A percentile compares a stretch with the other conserved stretches of the same genome.
These are phyloP conservation scores for Spialia ferax DNA, from an alignment of 2,888 invertebrate genomes.

Conservation along the genomic window DNA sequence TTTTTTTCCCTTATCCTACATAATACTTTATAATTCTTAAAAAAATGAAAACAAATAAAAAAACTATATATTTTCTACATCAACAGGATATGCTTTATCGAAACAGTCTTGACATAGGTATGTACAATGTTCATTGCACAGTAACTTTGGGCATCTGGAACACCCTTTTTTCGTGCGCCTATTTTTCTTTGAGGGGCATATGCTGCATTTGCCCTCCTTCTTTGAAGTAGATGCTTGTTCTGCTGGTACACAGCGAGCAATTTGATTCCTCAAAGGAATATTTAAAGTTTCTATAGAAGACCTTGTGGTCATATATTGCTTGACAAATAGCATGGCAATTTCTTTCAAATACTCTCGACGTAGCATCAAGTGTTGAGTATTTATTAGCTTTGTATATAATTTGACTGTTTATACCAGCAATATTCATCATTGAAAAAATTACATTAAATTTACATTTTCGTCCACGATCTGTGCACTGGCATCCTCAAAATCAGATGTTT, in stretches of 20 bases:
- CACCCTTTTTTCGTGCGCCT: background rate
- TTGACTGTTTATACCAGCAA: background rate
- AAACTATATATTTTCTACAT: too few species aligned
- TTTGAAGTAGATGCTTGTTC: constrained; percentile 10
- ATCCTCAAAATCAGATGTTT: too few species aligned
- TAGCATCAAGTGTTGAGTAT: constrained; percentile 41
- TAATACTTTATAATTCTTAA: too few species aligned
- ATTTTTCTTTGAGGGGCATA: too few species aligned
- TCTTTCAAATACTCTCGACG: constrained; percentile 44
- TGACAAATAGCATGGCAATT: constrained; percentile 40
- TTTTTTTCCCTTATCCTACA: too few species aligned
- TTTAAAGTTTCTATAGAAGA: constrained; percentile 36
- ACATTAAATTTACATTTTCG: too few species aligned
- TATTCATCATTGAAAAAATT: too few species aligned
- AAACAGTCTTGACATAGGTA: too few species aligned
- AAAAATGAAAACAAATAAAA: too few species aligned
- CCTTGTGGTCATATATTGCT: constrained; percentile 42
- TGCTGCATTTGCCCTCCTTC: constrained; percentile 6
- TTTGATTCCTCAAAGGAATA: constrained; percentile 23
- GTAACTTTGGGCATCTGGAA: constrained; percentile 1
- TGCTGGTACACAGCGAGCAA: constrained; percentile 9
- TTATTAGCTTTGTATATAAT: constrained; percentile 40
- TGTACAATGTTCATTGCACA: too few species aligned
- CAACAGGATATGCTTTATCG: too few species aligned
- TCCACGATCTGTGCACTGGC: too few species aligned